Evolutionary conservation across 2,888 invertebrate species (phyloP).

Genomic region (Trimorus sp.): DNA sequence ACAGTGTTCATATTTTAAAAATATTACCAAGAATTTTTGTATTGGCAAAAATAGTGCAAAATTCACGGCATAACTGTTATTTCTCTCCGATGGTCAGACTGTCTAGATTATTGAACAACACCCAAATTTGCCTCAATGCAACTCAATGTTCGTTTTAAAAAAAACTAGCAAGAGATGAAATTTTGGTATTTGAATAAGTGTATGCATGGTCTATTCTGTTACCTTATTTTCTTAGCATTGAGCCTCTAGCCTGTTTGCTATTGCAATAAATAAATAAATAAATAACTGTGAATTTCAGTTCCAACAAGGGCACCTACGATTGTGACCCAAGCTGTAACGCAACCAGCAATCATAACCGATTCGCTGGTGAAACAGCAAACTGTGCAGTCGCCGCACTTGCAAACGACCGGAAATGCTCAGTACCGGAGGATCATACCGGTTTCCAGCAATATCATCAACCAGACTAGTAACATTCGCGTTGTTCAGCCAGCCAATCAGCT

Average conservation of each 20-base stretch:
- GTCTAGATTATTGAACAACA: no score
- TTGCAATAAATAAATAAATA: slow-evolving; percentile 18
- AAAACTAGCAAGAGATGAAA: no score
- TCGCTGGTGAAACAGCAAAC: slow-evolving; percentile 40
- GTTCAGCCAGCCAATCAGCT: slow-evolving; percentile 76
- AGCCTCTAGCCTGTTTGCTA: no score
- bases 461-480: slow-evolving; percentile 74
- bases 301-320: slow-evolving; percentile 30
- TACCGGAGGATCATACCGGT: slow-evolving; percentile 77
- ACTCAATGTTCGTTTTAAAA: no score
- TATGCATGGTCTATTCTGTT: no score
- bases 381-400: slow-evolving; percentile 24
- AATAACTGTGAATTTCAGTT: slow-evolving; percentile 14
- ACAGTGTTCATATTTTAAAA: no score
- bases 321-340: slow-evolving; percentile 37
- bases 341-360: slow-evolving; percentile 51
- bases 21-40: no score
- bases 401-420: slow-evolving; percentile 50
- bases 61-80: neutral
- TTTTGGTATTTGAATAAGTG: no score
- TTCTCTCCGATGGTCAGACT: no score
- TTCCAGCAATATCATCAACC: slow-evolving; percentile 74
- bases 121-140: no score
- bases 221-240: no score
- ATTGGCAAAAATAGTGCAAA: no score